Evolutionary conservation across 2,888 invertebrate species (phyloP), one percentile per base, ranked within the genome.

Genomic region (Polydesmus complanatus): DNA sequence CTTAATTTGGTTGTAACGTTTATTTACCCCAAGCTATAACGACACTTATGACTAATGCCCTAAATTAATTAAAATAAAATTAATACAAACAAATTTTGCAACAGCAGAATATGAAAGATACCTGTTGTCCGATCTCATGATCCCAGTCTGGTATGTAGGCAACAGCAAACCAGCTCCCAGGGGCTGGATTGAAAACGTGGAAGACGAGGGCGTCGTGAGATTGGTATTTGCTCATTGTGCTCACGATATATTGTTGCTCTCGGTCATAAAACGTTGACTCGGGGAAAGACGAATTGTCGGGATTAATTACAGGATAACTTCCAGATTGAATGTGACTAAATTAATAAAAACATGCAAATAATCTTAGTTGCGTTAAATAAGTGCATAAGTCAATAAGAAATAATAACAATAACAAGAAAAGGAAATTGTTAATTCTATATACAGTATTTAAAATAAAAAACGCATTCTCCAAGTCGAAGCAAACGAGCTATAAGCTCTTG

Each of bases 141-240:
- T 77, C 74, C 75, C 75, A 76, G 62, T 73, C 70, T 47, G 75
- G 71, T 62, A 78, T 72, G 67, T 75, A 90, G 5, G 85, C 83
- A 59, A 86, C 79, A 0, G 83, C 85, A 75, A 84, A 89, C 85
- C 88, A 89, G 69, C 83, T 83, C 1, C 89, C 88, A 0, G 86
- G 81, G 60, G 73, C 67, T 27, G 78, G 78, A 64, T 76, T 74
- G 64, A 75, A 73, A 47, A 78, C 68, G 21, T 76, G 74, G 62
- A 77, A 69, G 37, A 76, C 69, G 2, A 72, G 71, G 21, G 74
- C 72, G 62, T 73, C 72, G 64, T 74, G 75, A 60, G 76, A 72
- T 64, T 75, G 72, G 65, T 71, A 75, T 55, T 54, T 58, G 2
- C 61, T 63, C 27, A 26, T 18, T 14, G 63, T 63, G 26, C 23